Conservation (phyloP, 2,888 invertebrate genomes). For the Drosophila monieri region DNA sequence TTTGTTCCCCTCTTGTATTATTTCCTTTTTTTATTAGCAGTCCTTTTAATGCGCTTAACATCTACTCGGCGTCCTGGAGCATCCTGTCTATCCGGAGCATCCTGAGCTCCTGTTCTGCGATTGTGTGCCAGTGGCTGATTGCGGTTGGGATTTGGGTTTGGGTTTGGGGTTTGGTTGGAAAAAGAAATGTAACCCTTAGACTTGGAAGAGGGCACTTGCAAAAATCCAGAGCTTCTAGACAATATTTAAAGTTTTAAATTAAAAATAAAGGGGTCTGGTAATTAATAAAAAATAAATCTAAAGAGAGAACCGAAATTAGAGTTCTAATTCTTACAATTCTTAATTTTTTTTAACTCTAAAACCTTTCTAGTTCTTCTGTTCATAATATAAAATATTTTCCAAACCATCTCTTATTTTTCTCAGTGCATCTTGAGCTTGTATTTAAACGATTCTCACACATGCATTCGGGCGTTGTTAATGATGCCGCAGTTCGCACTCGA, state of each 20-base stretch:
- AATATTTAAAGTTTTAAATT: background rate
- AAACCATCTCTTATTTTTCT: background rate
- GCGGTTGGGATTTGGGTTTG: conserved; percentile 19
- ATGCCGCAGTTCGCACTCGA: conserved; percentile 41
- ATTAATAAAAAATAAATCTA: too few relatives aligned
- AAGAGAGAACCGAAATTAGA: too few relatives aligned
- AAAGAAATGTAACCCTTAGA: conserved; percentile 16
- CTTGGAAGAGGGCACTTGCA: background rate
- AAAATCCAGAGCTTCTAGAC: background rate
- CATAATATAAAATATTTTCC: too few relatives aligned
- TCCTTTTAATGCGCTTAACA: conserved; percentile 51
- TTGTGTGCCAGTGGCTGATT: conserved; percentile 20
- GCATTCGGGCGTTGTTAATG: conserved; percentile 38
- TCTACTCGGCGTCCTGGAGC: conserved; percentile 27
- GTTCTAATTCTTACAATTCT: too few relatives aligned
- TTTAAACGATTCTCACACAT: conserved; percentile 18
- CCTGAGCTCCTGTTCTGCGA: conserved; percentile 33
- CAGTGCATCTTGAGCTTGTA: conserved; percentile 1
- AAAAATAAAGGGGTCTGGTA: too few relatives aligned
- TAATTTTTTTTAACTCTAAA: too few relatives aligned
- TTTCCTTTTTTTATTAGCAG: conserved; percentile 17
- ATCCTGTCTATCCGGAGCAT: conserved; percentile 19
- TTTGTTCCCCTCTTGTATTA: background rate
- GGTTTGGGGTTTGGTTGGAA: background rate
- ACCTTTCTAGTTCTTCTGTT: too few relatives aligned